phyloP scores from a whole-genome alignment of 2,888 invertebrate genomes.

The Sympetrum striolatum region DNA sequence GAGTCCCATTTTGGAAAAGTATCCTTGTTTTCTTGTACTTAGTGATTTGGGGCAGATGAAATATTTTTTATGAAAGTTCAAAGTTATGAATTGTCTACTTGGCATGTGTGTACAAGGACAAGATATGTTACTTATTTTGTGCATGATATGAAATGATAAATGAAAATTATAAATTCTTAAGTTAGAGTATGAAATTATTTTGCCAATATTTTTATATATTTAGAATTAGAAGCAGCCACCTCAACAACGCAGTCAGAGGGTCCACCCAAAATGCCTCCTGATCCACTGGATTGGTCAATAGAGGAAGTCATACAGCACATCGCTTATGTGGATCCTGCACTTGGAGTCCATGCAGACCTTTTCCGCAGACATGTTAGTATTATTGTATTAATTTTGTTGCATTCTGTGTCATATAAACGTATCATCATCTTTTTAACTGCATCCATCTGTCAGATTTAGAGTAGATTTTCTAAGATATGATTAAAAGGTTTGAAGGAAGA shows the following conservation, averaged over 20 bases:
- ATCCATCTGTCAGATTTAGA: too few species aligned
- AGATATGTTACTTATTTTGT: neutral
- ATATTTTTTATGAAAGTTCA: too few species aligned
- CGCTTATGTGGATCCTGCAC: conserved; percentile 80
- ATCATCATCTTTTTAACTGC: too few species aligned
- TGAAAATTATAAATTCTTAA: neutral
- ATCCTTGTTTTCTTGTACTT: too few species aligned
- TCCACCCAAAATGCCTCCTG: conserved; percentile 48
- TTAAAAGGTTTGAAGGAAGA: too few species aligned
- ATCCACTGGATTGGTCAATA: conserved; percentile 87
- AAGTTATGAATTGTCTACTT: too few species aligned
- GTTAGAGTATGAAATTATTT: too few species aligned
- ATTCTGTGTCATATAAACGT: neutral
- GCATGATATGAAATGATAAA: neutral
- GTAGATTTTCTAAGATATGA: too few species aligned
- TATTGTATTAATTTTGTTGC: neutral
- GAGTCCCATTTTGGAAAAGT: too few species aligned
- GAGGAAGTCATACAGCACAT: conserved; percentile 95
- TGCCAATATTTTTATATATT: neutral
- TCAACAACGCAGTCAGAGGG: conserved; percentile 65
- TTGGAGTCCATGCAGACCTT: conserved; percentile 87
- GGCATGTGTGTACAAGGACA: too few species aligned
- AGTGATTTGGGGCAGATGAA: too few species aligned
- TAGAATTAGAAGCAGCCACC: conserved; percentile 72
- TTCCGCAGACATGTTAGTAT: conserved; percentile 89